Evolutionary conservation across 2,113 vertebrate genomes (phyloP), one percentile per base, ranked within the genome.

Genomic region (Crypturellus undulatus): DNA sequence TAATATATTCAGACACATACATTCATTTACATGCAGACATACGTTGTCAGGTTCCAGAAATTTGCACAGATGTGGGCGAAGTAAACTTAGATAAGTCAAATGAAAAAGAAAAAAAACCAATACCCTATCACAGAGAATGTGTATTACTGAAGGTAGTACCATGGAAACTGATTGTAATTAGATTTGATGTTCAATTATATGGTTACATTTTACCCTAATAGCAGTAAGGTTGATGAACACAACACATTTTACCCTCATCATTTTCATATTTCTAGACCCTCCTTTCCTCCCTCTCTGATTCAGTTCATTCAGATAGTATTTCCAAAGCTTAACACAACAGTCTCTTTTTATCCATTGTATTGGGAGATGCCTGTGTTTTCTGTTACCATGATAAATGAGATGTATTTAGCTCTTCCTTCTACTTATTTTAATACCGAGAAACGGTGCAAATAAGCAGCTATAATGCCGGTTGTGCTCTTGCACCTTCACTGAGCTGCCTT

Each of bases 141-240:
- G 11, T 65, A 89, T 56, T 94, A 87, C 40, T 92, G 47, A 22
- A 87, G 62, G 63, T 21, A 96, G 54, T 79, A 91, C 90, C 75
- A 20, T 64, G 9, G 52, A 71, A 94, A 83, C 45, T 85, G 78
- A 76, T 90, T 92, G 68, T 63, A 93, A 90, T 93, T 93, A 93
- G 63, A 85, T 84, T 86, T 94, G 65, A 79, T 83, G 62, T 85
- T 96, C 96, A 94, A 89, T 72, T 95, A 90, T 6, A 49, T 71
- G 9, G 24, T 92, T 91, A 90, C 56, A 92, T 94, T 96, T 96
- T 77, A 56, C 32, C 83, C 43, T 30, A 91, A 71, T 81, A 94
- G 92, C 54, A 62, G 62, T 18, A 89, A 87, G 18, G 12, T 68
- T 75, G 40, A 79, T 30, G 80, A 82, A 77, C 40, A 90, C 63